Conservation (phyloP, 1,140 invertebrate genomes). For the Dendroctonus valens region DNA sequence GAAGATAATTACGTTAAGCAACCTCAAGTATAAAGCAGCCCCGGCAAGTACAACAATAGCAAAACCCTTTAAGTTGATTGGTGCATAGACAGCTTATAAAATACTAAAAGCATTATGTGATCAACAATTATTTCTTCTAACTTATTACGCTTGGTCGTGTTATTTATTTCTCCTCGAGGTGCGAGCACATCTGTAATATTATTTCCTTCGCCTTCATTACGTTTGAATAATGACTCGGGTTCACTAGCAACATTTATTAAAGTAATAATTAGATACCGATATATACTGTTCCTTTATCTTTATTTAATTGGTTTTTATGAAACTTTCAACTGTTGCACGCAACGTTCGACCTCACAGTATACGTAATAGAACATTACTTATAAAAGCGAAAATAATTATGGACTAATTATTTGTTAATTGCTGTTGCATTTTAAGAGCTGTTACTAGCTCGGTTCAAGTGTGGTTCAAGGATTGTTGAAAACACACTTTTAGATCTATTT, state of each 20-base stretch:
- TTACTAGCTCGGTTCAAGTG: not conserved
- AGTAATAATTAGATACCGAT: conserved; percentile 3
- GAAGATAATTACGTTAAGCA: too few species aligned
- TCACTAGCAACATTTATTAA: conserved; percentile 4
- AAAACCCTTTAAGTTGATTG: too few species aligned
- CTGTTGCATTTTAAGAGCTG: not conserved
- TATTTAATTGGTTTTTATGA: conserved; percentile 3
- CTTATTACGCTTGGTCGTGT: not conserved
- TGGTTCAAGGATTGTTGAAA: conserved; percentile 1
- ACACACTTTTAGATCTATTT: not conserved
- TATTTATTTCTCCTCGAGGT: conserved; percentile 2
- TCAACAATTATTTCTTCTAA: too few species aligned
- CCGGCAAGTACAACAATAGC: too few species aligned
- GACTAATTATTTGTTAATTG: too few species aligned
- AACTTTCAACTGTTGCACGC: conserved; percentile 3
- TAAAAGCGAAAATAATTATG: not conserved
- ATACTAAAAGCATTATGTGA: too few species aligned
- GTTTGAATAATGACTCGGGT: conserved; percentile 2
- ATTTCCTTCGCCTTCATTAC: not conserved
- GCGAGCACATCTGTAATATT: conserved; percentile 2
- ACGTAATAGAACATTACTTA: conserved; percentile 2
- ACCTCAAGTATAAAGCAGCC: too few species aligned
- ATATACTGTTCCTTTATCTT: conserved; percentile 1
- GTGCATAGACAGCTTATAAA: too few species aligned
- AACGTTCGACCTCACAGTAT: conserved; percentile 1